Base-by-base conservation (phyloP, 2,888 invertebrate species). In the Drymonia ruficornis region DNA sequence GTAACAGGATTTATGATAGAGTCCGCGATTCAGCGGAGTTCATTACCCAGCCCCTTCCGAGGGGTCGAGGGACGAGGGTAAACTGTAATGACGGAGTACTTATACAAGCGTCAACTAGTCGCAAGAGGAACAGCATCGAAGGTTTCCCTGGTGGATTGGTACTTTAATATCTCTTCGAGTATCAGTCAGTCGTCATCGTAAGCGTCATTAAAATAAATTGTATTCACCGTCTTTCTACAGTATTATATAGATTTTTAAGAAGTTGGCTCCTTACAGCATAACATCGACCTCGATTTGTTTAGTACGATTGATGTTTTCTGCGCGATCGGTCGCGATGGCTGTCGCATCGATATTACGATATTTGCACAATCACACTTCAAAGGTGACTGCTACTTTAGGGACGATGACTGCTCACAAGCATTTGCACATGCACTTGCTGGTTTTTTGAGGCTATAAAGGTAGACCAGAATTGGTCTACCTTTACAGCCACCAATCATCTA, bases 261-360 rank as follows among this genome's bases (percentile, higher is more conserved):
- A 28, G 2, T 31, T 48, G 36, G 16, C 15, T 48, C 42, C 52
- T 13, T 70, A 6, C 45, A 19, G 61, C 65, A 81, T 77, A 63
- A 56, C 13, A 5, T 64, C 68, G 42, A 76, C 75, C 80, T 5
- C 36, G 9, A 31, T 31, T 31, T 31, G 31, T 12, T 16, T 56
- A 6, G 80, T 82, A 81, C 78, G 84, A n/a, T 36, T 78, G 72
- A 86, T 81, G 80, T 84, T 81, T 84, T 87, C 89, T 86, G 89
- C 90, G 77, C 83, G 87, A 86, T 86, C 84, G 80, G 80, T 67
- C 76, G 54, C 58, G 73, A 70, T 59, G 54, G 72, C 73, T 73
- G 65, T 76, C 74, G 72, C 78, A 81, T 80, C 75, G 72, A 69
- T 73, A 71, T 76, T 78, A 74, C 72, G 74, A 75, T 89, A 83